Conservation (phyloP, 2,113 vertebrate genomes). For the Carassius carassius region DNA sequence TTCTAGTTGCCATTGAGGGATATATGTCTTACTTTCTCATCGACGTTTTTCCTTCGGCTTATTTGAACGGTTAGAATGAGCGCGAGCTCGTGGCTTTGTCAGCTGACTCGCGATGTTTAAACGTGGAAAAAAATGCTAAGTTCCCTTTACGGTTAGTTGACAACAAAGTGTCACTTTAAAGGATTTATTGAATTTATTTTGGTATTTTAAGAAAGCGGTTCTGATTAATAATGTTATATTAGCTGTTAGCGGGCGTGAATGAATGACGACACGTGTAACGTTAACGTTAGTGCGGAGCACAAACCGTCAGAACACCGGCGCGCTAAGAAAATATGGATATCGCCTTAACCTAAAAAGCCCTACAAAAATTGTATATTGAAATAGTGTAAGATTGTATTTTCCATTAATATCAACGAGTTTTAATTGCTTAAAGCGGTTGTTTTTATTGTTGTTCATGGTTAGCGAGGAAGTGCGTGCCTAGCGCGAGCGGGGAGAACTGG, state of each 20-base stretch:
- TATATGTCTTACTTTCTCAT: background rate
- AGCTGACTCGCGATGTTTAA: slow-evolving; percentile 6
- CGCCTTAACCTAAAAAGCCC: background rate
- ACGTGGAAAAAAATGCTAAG: background rate
- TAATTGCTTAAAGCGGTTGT: background rate
- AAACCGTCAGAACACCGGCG: background rate
- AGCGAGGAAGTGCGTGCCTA: slow-evolving; percentile 32
- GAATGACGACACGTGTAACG: slow-evolving; percentile 48
- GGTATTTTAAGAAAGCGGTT: background rate
- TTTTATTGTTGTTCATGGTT: background rate
- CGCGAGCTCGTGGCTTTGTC: slow-evolving; percentile 41
- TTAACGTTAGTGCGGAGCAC: background rate
- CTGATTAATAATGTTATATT: background rate
- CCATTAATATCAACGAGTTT: no score
- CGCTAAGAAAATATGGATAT: background rate
- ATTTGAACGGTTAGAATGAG: slow-evolving; percentile 25
- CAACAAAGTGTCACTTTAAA: no score
- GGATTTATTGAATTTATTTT: background rate
- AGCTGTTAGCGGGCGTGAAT: slow-evolving; percentile 26
- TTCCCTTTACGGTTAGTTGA: background rate
- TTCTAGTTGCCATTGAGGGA: background rate
- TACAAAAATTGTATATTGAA: background rate
- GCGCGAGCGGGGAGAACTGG: slow-evolving; percentile 28
- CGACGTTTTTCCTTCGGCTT: background rate
- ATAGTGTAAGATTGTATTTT: background rate